Base-by-base conservation (phyloP, 1,140 invertebrate species). In the Drosophila obscura region DNA sequence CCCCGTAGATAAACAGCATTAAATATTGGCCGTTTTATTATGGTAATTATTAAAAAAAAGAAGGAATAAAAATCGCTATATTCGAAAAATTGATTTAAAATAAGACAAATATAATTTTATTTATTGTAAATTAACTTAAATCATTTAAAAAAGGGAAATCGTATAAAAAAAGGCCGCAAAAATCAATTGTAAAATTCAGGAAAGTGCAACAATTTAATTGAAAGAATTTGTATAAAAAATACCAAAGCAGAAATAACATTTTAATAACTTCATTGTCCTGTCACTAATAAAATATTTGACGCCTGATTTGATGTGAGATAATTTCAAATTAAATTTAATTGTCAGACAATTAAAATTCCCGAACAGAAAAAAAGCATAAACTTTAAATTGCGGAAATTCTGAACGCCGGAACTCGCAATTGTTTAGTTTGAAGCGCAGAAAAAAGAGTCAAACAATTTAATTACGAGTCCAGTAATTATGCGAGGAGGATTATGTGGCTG, bases 311-410 rank as follows among this genome's bases (percentile, higher is more conserved):
- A 66, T 46, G 44, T 22, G 53, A 53, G 31, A 75, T 65, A 59
- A 44, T 74, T 58, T 59, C 52, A 45, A 75, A 66, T 75, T 75
- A 66, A 59, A 53, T 73, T 75, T 58, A 66, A 75, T 75, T 75
- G 61, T 60, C 46, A 39, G 69, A 43, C 67, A 59, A 80, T 71
- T 76, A 81, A 77, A 51, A 53, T 26, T 7, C 22, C 22, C 4
- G 13, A 44, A 46, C 39, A 73, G 73, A 35, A 64, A 75, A 72
- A 66, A 35, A 46, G 48, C 45, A 57, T 62, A 59, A 56, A 60
- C 51, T 71, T 50, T 64, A 22, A 64, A 73, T 61, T 77, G 53
- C 50, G 69, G 49, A 69, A 62, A 63, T 63, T n/a, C 50, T 43
- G 31, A 67, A 13, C 22, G 49, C 45, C 39, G 6, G 31, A 48